Evolutionary conservation across 2,797 vertebrate genomes (phyloP), one percentile per base, ranked within the genome.

Genomic region (Fringilla coelebs): DNA sequence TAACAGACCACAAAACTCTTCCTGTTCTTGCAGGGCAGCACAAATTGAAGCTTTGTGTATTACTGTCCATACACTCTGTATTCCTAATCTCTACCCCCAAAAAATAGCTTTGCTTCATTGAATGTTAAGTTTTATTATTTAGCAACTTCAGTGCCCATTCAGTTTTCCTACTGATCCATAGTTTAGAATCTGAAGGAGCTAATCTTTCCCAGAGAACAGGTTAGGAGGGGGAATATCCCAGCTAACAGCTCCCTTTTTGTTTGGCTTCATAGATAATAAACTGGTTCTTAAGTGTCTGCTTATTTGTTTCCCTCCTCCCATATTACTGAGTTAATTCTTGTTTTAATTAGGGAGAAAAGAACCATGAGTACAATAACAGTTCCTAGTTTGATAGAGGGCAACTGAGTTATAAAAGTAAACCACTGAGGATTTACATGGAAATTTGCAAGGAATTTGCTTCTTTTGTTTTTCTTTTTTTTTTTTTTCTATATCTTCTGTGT

Each of bases 141-240:
- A 48, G 14, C 52, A 67, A 45, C 11, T 67, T 77, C 16, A 57
- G 10, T 52, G 26, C 12, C 5, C 12, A 2, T 70, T 86, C 22
- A 22, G 8, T 52, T 76, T 73, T 85, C 48, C 13, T 71, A 54
- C 54, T 52, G 6, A 24, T 52, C 10, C 10, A 0, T 60, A 16
- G 67, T 94, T 85, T 71, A 52, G 34, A 80, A 77, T 29, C 41
- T n/a, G 5, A 58, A 83, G 65, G 41, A 77, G n/a, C 8, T 65
- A 12, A 31, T 25, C 29, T 81, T 86, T 54, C 13, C 8, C 52
- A 51, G 40, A 68, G 3, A 55, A 52, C 29, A 46, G 11, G 4
- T 1, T 5, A 6, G 4, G 2, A 3, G 3, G 11, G 16, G 6
- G 4, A 4, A 20, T 38, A 32, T 19, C 11, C 6, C 10, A 68